Conservation (phyloP, 2,113 vertebrate species). For the Hypocryptadius cinnamomeus region DNA sequence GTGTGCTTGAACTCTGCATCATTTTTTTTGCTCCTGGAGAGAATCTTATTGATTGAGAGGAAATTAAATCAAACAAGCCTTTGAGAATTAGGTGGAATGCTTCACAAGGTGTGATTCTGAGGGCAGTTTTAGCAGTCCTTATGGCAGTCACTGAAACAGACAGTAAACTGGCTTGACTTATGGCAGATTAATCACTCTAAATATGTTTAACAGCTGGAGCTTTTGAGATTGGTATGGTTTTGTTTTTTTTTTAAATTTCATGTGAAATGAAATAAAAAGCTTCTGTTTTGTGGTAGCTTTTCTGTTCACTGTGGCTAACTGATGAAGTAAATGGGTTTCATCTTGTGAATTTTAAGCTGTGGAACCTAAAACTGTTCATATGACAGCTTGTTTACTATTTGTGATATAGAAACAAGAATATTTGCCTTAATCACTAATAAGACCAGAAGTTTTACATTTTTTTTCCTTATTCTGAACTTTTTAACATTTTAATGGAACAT, state of each 20-base stretch:
- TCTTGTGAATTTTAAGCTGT: neutral
- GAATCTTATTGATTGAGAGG: neutral
- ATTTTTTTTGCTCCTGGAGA: neutral
- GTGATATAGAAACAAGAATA: neutral
- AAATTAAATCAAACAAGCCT: neutral
- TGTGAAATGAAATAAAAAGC: neutral
- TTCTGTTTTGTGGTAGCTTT: neutral
- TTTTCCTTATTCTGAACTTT: neutral
- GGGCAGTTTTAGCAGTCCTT: neutral
- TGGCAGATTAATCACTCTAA: neutral
- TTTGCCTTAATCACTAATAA: neutral
- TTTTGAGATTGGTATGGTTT: neutral
- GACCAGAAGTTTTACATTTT: neutral
- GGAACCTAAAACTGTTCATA: neutral
- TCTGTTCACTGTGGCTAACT: neutral
- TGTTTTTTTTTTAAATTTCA: neutral
- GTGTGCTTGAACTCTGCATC: neutral
- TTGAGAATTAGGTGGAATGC: neutral
- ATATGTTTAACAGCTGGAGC: neutral
- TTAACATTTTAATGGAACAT: neutral
- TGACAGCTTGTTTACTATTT: neutral
- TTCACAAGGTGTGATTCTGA: neutral
- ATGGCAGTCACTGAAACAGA: neutral
- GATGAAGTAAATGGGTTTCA: neutral
- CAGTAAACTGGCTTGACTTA: neutral